Conservation (phyloP, 2,797 vertebrate species). For the Diplodus puntazzo region DNA sequence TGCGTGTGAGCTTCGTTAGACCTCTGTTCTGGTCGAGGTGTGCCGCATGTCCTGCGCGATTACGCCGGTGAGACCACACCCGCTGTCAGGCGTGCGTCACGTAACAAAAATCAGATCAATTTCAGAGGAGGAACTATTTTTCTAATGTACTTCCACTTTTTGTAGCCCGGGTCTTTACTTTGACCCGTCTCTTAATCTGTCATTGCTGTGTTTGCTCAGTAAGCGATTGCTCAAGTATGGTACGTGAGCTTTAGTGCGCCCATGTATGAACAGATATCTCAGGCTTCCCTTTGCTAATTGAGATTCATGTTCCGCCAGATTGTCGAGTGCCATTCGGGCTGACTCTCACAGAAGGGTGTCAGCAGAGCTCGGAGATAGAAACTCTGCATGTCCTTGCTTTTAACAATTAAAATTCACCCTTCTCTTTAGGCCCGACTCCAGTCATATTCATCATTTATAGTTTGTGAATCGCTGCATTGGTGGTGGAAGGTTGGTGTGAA, state of each 20-base stretch:
- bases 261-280: conserved; percentile 26
- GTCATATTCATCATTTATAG: conserved; percentile 70
- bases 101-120: conserved; percentile 12
- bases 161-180: not conserved
- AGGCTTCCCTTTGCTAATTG: conserved; percentile 39
- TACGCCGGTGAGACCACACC: conserved; percentile 3
- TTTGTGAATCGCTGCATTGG: conserved; percentile 60
- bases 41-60: not conserved
- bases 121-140: conserved; percentile 47
- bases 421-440: not conserved
- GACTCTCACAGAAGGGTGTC: conserved; percentile 14
- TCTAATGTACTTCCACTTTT: conserved; percentile 27
- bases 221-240: not conserved
- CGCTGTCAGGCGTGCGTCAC: conserved; percentile 27
- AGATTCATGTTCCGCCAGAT: conserved; percentile 34
- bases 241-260: not conserved
- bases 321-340: conserved; percentile 22
- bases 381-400: conserved; percentile 40
- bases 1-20: conserved; percentile 21
- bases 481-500: conserved; percentile 42
- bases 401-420: conserved; percentile 20
- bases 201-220: conserved; percentile 9
- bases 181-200: conserved; percentile 12
- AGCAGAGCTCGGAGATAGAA: not conserved
- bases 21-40: conserved; percentile 19